Base-by-base conservation (phyloP, 1,140 invertebrate genomes). In the Diachasmimorpha longicaudata region DNA sequence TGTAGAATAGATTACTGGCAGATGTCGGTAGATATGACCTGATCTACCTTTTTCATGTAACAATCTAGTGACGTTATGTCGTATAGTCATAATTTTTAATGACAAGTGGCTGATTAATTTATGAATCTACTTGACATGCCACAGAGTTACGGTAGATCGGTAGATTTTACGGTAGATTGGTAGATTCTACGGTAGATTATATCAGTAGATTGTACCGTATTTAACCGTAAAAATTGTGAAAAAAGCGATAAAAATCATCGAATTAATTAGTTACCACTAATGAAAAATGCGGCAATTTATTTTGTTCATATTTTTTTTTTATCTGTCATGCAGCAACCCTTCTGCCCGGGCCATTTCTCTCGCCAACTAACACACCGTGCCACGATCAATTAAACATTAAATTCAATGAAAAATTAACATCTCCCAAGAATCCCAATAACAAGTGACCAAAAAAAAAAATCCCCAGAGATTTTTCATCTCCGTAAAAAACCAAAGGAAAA, bases 361-460 rank as follows among this genome's bases (percentile, higher is more conserved):
- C 83, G 85, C 82, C 84, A 87, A 87, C 85, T 86, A 86, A 87
- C 86, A 87, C 85, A 87, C 87, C 86, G 87, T 88, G 87, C 85
- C 85, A 88, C 85, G 86, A 86, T 87, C 85, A 88, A 86, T 83
- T 36, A 68, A 87, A 86, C 85, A 87, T 87, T 86, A 87, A 86
- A 70, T 79, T 86, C 82, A 85, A 86, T 88, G 81, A 84, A 85
- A 86, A 42, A 85, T 84, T 82, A 85, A 86, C 83, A 83, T 76
- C 83, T 86, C 77, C 81, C 82, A 84, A 85, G 81, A 83, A 83
- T 82, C 79, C 79, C 81, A 79, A 82, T 76, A 31, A 75, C 36
- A 48, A n/a, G 23, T 8, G 52, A 72, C 4, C 55, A 70, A 46
- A 70, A 70, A 46, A 70, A 70, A 39, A 31, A 71, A 66, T 80